phyloP scores from a whole-genome alignment of 2,113 vertebrate genomes.

The Phalacrocorax pelagicus region DNA sequence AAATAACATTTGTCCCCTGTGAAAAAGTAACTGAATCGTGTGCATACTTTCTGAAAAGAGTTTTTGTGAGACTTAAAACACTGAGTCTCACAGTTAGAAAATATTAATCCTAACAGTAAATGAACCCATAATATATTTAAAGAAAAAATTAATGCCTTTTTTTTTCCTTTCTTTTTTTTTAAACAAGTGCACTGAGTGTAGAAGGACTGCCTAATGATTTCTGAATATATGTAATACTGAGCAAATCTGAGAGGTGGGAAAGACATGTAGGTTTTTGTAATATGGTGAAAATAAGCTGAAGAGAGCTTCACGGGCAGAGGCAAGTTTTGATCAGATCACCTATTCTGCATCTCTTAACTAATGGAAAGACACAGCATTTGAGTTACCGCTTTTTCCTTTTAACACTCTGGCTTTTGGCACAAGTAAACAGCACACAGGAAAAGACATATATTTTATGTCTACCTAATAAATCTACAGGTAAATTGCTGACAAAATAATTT shows the following conservation, averaged over 20 bases:
- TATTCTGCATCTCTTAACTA: not conserved
- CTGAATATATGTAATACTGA: not conserved
- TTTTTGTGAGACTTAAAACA: not conserved
- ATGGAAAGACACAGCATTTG: not conserved
- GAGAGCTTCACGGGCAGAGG: fast-evolving
- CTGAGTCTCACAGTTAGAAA: not conserved
- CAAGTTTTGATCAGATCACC: not conserved
- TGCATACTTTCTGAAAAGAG: not conserved
- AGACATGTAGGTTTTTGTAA: not conserved
- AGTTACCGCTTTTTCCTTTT: not conserved
- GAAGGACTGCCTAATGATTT: not conserved
- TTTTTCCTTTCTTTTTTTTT: not conserved
- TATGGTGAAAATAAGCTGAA: not conserved
- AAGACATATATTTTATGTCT: not conserved
- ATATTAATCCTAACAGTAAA: not conserved
- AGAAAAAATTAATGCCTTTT: no score
- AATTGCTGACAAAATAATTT: not conserved
- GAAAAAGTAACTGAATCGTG: not conserved
- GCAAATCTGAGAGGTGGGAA: not conserved
- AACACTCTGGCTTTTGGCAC: not conserved
- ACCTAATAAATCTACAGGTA: not conserved
- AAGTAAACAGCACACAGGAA: not conserved
- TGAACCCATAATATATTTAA: not conserved
- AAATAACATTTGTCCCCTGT: not conserved
- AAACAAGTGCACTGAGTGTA: not conserved